These are phyloP conservation scores for Ophthalmolycus amberensis DNA, from an alignment of 2,113 vertebrate species.

Conservation along the genomic window DNA sequence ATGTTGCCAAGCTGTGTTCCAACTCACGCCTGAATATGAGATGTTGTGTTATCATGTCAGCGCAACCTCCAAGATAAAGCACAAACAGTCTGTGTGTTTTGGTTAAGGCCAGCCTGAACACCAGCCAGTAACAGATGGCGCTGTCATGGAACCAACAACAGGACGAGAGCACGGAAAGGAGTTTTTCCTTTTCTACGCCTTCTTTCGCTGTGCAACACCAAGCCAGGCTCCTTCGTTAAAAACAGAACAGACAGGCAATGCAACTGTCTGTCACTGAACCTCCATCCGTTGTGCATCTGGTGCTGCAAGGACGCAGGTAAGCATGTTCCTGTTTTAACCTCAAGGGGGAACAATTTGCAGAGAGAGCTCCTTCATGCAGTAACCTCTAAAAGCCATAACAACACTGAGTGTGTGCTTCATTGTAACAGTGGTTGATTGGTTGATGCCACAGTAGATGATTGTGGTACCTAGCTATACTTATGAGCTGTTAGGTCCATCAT, in stretches of 20 bases:
- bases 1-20: slow-evolving; percentile 30
- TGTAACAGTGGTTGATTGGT: slow-evolving; percentile 2
- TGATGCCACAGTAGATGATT: slow-evolving; percentile 33
- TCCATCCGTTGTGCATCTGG: slow-evolving; percentile 10
- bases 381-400: slow-evolving; percentile 28
- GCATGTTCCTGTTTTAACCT: slow-evolving; percentile 20
- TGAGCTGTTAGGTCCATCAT: slow-evolving; percentile 23
- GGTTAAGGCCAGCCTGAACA: slow-evolving; percentile 62
- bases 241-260: slow-evolving; percentile 2
- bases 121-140: slow-evolving; percentile 77
- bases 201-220: slow-evolving; percentile 7
- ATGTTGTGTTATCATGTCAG: slow-evolving; percentile 37
- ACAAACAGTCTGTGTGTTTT: slow-evolving; percentile 60
- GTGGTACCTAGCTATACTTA: slow-evolving; percentile 8
- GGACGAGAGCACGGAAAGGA: slow-evolving; percentile 35
- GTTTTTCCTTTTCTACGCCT: slow-evolving; percentile 32
- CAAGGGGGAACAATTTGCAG: background rate
- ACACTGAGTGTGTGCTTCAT: background rate
- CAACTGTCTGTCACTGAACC: background rate
- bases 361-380: background rate
- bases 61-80: slow-evolving; percentile 53
- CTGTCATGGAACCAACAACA: slow-evolving; percentile 68
- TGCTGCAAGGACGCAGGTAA: slow-evolving; percentile 9
- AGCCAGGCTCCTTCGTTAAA: slow-evolving; percentile 23
- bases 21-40: slow-evolving; percentile 23